Conservation (phyloP, 2,888 invertebrate genomes). For the Zele albiditarsus region DNA sequence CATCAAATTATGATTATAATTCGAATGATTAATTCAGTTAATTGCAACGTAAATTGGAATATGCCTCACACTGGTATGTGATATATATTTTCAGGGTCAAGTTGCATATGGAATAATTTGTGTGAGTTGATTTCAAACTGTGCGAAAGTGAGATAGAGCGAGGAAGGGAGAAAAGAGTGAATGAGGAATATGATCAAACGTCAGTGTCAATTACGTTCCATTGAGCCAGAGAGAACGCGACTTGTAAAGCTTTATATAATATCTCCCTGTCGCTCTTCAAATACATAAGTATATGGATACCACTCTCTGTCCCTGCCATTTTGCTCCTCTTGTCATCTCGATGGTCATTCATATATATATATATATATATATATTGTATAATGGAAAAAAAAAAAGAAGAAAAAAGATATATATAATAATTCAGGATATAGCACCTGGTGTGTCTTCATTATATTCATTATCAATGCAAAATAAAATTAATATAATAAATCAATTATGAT, state of each 20-base stretch:
- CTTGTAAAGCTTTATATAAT: constrained; percentile 7
- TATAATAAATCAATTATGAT: background rate
- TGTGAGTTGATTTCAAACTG: background rate
- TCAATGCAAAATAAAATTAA: background rate
- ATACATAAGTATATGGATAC: background rate
- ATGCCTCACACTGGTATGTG: constrained; percentile 4
- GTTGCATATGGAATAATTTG: background rate
- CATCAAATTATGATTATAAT: no score
- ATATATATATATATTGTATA: background rate
- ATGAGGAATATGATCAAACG: constrained; percentile 4
- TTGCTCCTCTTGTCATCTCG: background rate
- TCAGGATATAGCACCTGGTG: background rate
- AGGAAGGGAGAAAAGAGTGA: constrained; percentile 5
- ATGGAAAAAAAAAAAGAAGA: background rate
- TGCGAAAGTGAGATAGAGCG: background rate
- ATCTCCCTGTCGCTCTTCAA: background rate
- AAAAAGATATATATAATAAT: background rate
- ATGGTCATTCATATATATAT: background rate
- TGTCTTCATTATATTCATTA: background rate
- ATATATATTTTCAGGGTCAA: constrained; percentile 10
- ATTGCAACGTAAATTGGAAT: no score
- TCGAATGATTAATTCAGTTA: no score
- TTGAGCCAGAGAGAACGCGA: constrained; percentile 12
- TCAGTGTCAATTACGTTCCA: constrained; percentile 16
- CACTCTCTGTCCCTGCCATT: background rate